These are phyloP conservation scores for Macropodus opercularis DNA, from an alignment of 2,797 vertebrate genomes.

Conservation along the genomic window DNA sequence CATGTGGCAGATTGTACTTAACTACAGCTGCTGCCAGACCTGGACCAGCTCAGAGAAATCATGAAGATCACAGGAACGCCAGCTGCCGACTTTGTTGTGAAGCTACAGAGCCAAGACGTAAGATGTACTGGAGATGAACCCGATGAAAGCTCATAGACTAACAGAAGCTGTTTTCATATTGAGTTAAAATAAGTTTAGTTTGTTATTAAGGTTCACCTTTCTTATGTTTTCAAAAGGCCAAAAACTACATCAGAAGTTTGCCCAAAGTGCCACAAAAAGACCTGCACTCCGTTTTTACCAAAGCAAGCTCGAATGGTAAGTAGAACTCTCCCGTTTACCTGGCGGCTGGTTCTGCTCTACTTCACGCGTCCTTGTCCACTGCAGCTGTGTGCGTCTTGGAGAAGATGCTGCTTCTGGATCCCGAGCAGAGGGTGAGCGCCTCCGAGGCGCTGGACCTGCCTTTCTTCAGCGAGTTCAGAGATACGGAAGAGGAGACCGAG, in stretches of 20 bases:
- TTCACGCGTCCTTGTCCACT: not conserved
- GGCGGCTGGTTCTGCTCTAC: not conserved
- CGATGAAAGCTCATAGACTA: not conserved
- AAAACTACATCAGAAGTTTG: constrained; percentile 92
- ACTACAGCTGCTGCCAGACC: constrained; percentile 82
- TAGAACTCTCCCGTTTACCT: not conserved
- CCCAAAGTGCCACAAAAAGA: constrained; percentile 93
- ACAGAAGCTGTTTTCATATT: too few species aligned
- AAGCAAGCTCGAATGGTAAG: constrained; percentile 86
- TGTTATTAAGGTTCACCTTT: too few species aligned
- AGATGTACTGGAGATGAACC: constrained; percentile 51
- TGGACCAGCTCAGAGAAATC: constrained; percentile 97
- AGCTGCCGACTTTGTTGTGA: constrained; percentile 90
- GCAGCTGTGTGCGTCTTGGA: constrained; percentile 92
- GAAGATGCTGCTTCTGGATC: constrained; percentile 94
- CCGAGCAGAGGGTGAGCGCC: constrained; percentile 88
- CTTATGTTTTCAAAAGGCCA: constrained; percentile 81
- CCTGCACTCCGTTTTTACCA: constrained; percentile 87
- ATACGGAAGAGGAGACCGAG: constrained; percentile 89
- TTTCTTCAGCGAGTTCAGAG: constrained; percentile 89
- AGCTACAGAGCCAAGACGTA: constrained; percentile 94
- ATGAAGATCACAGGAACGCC: constrained; percentile 98
- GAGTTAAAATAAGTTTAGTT: too few species aligned
- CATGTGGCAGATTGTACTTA: constrained; percentile 31
- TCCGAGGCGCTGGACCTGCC: constrained; percentile 88